Conservation (phyloP, 2,797 vertebrate species). For the Syngnathus rostellatus region DNA sequence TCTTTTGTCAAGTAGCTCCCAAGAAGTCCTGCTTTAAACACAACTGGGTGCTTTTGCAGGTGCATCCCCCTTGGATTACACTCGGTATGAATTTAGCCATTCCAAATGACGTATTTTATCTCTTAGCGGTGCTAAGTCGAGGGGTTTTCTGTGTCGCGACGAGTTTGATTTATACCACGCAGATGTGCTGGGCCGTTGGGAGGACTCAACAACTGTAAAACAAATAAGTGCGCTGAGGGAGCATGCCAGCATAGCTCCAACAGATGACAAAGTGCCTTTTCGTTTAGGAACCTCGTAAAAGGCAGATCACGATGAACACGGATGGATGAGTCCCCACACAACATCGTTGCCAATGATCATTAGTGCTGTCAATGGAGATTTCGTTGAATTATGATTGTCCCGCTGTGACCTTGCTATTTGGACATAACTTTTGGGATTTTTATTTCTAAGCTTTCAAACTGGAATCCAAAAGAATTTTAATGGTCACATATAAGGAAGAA, state of each 20-base stretch:
- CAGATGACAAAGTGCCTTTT: neutral
- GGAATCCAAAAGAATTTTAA: neutral
- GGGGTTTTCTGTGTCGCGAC: neutral
- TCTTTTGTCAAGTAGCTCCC: neutral
- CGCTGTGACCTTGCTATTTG: neutral
- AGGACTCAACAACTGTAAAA: neutral
- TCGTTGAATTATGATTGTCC: neutral
- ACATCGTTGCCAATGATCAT: neutral
- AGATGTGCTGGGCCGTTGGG: neutral
- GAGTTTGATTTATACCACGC: slow-evolving; percentile 1
- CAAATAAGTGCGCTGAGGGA: neutral
- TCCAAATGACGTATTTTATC: neutral
- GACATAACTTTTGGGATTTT: neutral
- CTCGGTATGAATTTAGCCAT: neutral
- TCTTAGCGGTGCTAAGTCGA: neutral
- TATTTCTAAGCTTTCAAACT: neutral
- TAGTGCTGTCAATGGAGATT: neutral
- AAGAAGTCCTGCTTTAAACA: neutral
- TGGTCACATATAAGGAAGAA: too few relatives aligned
- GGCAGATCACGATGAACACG: neutral
- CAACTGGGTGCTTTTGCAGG: neutral
- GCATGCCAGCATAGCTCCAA: neutral
- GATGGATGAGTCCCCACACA: neutral
- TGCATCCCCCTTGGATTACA: neutral
- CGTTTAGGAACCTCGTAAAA: neutral